phyloP scores from a whole-genome alignment of 2,797 vertebrate species.

The Adrianichthys oophorus region DNA sequence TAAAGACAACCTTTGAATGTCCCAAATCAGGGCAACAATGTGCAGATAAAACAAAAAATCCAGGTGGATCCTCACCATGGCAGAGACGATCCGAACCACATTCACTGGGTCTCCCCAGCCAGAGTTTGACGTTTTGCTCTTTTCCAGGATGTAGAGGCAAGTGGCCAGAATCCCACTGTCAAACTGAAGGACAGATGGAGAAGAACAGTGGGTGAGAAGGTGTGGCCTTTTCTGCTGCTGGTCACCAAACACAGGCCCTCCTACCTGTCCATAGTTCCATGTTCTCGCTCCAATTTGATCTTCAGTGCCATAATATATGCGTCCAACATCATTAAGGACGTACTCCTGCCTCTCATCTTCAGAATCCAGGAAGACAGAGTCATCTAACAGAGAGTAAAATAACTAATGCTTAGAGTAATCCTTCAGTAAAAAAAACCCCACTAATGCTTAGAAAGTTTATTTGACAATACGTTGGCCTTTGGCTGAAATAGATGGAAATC shows the following conservation, averaged over 20 bases:
- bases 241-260: neutral
- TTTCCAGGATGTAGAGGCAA: constrained; percentile 83
- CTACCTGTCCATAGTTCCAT: constrained; percentile 90
- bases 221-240: no score
- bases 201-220: neutral
- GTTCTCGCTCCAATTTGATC: constrained; percentile 83
- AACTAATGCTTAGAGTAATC: no score
- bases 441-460: no score
- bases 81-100: constrained; percentile 83
- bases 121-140: constrained; percentile 73
- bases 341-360: constrained; percentile 83
- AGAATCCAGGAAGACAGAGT: constrained; percentile 82
- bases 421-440: no score
- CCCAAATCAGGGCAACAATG: neutral
- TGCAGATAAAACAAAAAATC: neutral
- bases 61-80: constrained; percentile 79
- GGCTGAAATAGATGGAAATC: no score
- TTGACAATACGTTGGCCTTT: no score
- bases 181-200: constrained; percentile 72
- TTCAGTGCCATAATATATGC: constrained; percentile 86
- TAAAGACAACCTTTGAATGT: neutral
- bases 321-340: constrained; percentile 84
- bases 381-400: constrained; percentile 72
- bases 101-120: constrained; percentile 84
- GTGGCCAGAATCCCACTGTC: constrained; percentile 78